These are phyloP conservation scores for Cephonodes hylas DNA, from an alignment of 2,888 invertebrate species.

Conservation along the genomic window DNA sequence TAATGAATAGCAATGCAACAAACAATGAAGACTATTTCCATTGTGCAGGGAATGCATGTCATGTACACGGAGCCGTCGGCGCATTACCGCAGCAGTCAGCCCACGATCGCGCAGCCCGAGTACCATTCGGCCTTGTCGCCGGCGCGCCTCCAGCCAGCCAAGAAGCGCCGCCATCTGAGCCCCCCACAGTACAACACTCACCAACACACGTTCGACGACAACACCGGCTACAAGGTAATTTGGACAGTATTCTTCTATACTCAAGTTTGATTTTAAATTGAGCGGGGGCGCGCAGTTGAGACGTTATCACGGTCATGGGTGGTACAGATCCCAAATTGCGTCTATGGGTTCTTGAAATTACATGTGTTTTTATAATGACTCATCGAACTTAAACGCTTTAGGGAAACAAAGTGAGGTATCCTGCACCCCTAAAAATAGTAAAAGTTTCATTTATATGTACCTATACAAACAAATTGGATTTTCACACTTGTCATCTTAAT, in stretches of 20 bases:
- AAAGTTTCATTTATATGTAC: no score
- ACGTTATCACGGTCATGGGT: no score
- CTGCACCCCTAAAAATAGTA: no score
- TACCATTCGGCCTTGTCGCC: conserved; percentile 69
- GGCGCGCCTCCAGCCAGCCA: conserved; percentile 64
- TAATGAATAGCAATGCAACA: not conserved
- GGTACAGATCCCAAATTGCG: no score
- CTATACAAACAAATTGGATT: no score
- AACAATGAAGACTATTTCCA: not conserved
- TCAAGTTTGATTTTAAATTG: conserved; percentile 7
- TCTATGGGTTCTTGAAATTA: no score
- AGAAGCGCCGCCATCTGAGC: conserved; percentile 72
- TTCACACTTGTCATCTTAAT: no score
- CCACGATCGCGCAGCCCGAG: conserved; percentile 57
- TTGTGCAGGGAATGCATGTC: conserved; percentile 89
- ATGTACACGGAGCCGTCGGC: conserved; percentile 86
- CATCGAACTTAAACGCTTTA: no score
- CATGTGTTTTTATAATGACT: no score
- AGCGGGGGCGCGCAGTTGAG: no score
- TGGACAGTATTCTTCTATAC: not conserved
- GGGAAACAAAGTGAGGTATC: no score
- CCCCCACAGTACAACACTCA: conserved; percentile 44
- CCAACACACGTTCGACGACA: conserved; percentile 49
- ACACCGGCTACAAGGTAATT: conserved; percentile 65
- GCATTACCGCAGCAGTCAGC: conserved; percentile 75